Base-by-base conservation (phyloP, 2,888 invertebrate genomes). In the Acronicta alni region DNA sequence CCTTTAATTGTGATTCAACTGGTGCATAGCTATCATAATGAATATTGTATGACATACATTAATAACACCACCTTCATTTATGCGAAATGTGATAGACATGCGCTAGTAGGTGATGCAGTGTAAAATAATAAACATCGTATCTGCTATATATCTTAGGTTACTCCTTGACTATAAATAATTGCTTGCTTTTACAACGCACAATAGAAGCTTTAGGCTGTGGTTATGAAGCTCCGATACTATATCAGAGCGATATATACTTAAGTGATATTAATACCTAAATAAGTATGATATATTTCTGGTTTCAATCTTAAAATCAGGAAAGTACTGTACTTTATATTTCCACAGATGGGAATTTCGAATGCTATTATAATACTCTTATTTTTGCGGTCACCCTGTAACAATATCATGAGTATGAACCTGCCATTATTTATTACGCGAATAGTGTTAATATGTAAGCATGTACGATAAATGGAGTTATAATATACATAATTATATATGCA, bases 181-280 rank as follows among this genome's bases (percentile, higher is more conserved):
- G 53, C 59, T 75, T 72, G 69, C 57, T 70, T 60, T 64, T 68
- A 37, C 39, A 73, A 71, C 60, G 57, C 72, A 77, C 51, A 67
- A 54, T 66, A 65, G 35, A 74, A 60, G 72, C 53, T 65, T 44
- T 72, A 71, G 62, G 64, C 75, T 74, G 74, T 77, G 71, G 57
- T 65, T 41, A 62, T 45, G n/a, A 53, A 20, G 55, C 48, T 60
- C 57, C 8, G 18, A 37, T 43, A 18, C 12, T 23, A 18, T 14
- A 12, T 42, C 23, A 51, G 57, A 60, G 55, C 43, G 30, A 32
- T 48, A 38, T 42, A 46, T 49, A 55, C 15, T n/a, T 57, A 63
- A 67, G 48, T 57, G 23, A 41, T 63, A 56, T 51, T 51, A 56
- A 60, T 47, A 48, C 41, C 41, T n/a, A 58, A 49, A 46, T 56